Base-by-base conservation (phyloP, 2,797 vertebrate genomes). In the Psittacula echo region DNA sequence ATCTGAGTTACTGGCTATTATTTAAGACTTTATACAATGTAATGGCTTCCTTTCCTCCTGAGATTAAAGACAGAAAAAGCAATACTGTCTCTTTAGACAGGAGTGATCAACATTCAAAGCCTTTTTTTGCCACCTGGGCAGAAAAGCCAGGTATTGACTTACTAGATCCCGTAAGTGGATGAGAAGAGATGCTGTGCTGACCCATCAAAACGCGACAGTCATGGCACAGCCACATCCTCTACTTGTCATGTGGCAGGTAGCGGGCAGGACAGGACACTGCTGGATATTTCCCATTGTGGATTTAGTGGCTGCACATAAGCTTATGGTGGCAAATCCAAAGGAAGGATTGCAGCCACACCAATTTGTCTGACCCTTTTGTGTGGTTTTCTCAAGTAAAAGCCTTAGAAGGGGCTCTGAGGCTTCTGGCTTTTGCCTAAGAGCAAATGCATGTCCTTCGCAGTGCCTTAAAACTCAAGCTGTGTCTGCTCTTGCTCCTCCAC, bases 1-100 rank as follows among this genome's bases (percentile, higher is more conserved):
- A 0, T 61, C 29, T 90, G 88, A 73, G 51, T 66, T 84, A 50
- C 8, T 3, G 42, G 70, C 50, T 87, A 44, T 87, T 92, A 83
- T 71, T 91, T 89, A 87, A 89, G 66, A 86, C 24, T 72, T 72
- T 60, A 32, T 50, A 72, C n/a, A 62, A 39, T 32, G 58, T 83
- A 91, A 92, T 89, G 53, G 42, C 84, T 91, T 80, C 58, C 45
- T 91, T 93, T 95, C 65, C 85, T 89, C 76, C 65, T 60, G 53
- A 78, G 79, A 84, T 75, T 89, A 78, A 93, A 91, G 45, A 65
- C 4, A 80, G 58, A 66, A 80, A 83, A 72, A 77, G 56, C 13
- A 95, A 53, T 60, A 34, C 15, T 72, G 10, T 85, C 41, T 89
- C 60, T 90, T 76, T 76, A 85, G 56, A 39, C 15, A 30, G 47